These are phyloP conservation scores for Xerus inauris DNA, from an alignment of 2,113 vertebrate genomes.

Conservation along the genomic window DNA sequence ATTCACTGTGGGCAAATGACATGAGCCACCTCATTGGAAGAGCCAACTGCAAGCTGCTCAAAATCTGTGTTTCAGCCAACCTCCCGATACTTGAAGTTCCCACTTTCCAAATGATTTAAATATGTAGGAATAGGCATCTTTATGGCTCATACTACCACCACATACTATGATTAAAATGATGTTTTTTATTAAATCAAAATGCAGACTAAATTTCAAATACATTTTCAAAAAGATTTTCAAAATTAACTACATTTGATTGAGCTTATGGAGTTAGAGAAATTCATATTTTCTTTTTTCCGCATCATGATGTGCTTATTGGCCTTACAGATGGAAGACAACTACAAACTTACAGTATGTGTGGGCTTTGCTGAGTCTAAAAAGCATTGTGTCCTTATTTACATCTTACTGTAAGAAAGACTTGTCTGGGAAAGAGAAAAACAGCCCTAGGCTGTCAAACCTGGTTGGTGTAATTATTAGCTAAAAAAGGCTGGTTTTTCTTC, in stretches of 20 bases:
- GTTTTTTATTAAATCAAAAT: background rate
- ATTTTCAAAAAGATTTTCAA: background rate
- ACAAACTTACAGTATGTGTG: conserved; percentile 53
- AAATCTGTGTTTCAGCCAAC: accelerated
- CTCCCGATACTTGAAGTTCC: background rate
- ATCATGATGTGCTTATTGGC: background rate
- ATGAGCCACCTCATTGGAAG: accelerated
- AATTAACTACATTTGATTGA: background rate
- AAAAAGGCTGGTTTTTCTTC: conserved; percentile 59
- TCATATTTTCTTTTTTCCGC: background rate
- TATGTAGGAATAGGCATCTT: background rate
- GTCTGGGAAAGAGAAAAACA: conserved; percentile 63
- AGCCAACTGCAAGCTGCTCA: background rate
- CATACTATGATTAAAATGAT: background rate
- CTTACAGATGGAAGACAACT: conserved; percentile 20
- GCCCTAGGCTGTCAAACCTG: conserved; percentile 58
- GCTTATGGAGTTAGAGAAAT: background rate
- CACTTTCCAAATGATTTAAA: background rate
- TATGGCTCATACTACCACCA: background rate
- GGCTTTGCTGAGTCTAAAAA: conserved; percentile 52
- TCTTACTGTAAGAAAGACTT: conserved; percentile 64
- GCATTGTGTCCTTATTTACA: conserved; percentile 64
- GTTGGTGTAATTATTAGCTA: conserved; percentile 65
- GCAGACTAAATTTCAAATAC: background rate
- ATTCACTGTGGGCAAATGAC: background rate